Base-by-base conservation (phyloP, 2,113 vertebrate species). In the Mirza zaza region DNA sequence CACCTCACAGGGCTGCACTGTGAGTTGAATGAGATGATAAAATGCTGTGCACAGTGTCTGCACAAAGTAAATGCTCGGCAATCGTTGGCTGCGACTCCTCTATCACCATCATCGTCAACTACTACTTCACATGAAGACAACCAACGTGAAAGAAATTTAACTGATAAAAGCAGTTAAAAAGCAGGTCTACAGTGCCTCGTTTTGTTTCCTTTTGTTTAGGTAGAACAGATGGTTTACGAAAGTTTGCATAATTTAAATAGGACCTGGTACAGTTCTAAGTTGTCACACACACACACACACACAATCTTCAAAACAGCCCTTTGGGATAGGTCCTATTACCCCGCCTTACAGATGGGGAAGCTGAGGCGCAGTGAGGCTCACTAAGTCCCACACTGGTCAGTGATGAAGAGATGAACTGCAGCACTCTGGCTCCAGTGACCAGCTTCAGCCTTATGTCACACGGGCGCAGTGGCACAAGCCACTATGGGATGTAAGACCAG, bases 401-500 rank as follows among this genome's bases (percentile, higher is more conserved):
- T 34, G 55, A 15, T 29, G 29, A 76, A 63, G 52, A 27, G 11
- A 57, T 4, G 57, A 80, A 75, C 68, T 45, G 0, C 20, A 20
- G 68, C n/a, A 45, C 23, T 65, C 5, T 76, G 63, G 70, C 29
- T 23, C 82, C 59, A 20, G n/a, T 2, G 70, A 57, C 67, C 79
- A 65, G 14, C 45, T 21, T 32, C 32, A 61, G 2, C 25, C 71
- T 55, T 7, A 9, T 2, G 15, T 39, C 75, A 61, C 9, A 9
- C 8, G 42, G 67, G 70, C 27, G 1, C 32, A 65, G 20, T 5
- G 55, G 23, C 81, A 65, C 27, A 61, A 14, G n/a, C 14, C n/a
- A 57, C 25, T 80, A 0, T 1, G 45, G 36, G 20, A 61, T 0
- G 6, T 12, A 42, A 82, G 36, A 14, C 6, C 5, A 13, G 32